phyloP scores from a whole-genome alignment of 2,888 invertebrate genomes.

The Phorcus lineatus region DNA sequence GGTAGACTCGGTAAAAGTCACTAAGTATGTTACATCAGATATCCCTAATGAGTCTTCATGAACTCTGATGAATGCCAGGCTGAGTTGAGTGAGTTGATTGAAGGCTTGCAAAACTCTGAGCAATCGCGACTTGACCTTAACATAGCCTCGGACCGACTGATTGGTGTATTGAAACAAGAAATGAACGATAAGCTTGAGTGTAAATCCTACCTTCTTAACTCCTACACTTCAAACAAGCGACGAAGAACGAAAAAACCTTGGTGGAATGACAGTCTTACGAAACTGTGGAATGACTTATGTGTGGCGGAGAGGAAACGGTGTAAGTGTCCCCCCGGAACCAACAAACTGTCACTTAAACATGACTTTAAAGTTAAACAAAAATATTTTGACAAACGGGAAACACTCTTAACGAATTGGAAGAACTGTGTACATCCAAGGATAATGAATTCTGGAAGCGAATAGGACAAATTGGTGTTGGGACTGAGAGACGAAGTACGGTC shows the following conservation, averaged over 20 bases:
- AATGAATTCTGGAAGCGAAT: not conserved
- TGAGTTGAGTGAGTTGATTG: not conserved
- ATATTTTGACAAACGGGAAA: not conserved
- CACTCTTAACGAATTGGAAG: not conserved
- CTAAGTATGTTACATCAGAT: too few relatives aligned
- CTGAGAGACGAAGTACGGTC: not conserved
- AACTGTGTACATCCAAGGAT: not conserved
- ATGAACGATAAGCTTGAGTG: not conserved
- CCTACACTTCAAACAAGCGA: not conserved
- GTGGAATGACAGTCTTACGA: not conserved
- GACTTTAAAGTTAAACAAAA: not conserved
- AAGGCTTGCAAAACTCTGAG: not conserved
- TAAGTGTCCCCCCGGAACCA: not conserved
- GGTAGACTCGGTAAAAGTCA: too few relatives aligned
- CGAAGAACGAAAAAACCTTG: not conserved
- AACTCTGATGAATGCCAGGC: too few relatives aligned
- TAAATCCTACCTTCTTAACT: not conserved
- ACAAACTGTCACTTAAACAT: not conserved
- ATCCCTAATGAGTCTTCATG: too few relatives aligned
- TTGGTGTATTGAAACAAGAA: not conserved
- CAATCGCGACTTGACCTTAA: not conserved
- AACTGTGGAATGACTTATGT: slow-evolving; percentile 9
- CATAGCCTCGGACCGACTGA: not conserved
- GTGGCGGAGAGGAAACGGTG: not conserved
- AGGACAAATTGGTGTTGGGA: not conserved